Base-by-base conservation (phyloP, 2,113 vertebrate genomes). In the Carassius gibelio region DNA sequence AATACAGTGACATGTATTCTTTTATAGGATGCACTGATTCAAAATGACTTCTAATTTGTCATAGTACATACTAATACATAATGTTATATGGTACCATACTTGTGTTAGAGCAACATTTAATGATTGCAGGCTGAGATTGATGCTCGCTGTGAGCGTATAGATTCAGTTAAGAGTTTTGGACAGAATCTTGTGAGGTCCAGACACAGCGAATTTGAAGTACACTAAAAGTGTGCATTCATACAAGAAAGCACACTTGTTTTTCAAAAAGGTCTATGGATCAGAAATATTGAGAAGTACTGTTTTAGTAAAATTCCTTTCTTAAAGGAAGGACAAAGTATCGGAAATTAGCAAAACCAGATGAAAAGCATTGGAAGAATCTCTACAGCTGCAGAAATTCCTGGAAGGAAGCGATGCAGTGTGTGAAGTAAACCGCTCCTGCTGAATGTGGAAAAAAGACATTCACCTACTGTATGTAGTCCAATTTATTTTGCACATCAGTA, bases 71-170 rank as follows among this genome's bases (percentile, higher is more conserved):
- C 3, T 62, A 30, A 19, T 13, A 5, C 36, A 42, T 48, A 17
- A 30, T 81, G 9, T 1, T 30, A 75, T 30, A 3, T 34, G 23
- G 42, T 26, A 8, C 3, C 30, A 55, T n/a, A 75, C 55, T 68
- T 26, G 5, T 26, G 11, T 62, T 59, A 34, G 17, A 72, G n/a
- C 50, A n/a, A 66, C 45, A 52, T 69, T 3, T 57, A 82, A 61
- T 75, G 52, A 38, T 91, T 93, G 50, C 87, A 99, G 97, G 95
- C 93, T 1, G 96, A 97, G 93, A 95, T 97, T 75, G 95, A 95
- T 71, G 93, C 96, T 64, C 92, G 91, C 5, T 86, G 75, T 23
- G 96, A 97, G 87, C 95, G 95, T 72, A 93, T 95, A 61, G 88
- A 93, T 8, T 90, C 93, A 4, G 95, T 95, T 26, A 91, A 30